Percentiles rank a stretch among this genome's conserved stretches.
These are phyloP conservation scores for Piaya cayana DNA, from an alignment of 2,113 vertebrate species.

Conservation along the genomic window DNA sequence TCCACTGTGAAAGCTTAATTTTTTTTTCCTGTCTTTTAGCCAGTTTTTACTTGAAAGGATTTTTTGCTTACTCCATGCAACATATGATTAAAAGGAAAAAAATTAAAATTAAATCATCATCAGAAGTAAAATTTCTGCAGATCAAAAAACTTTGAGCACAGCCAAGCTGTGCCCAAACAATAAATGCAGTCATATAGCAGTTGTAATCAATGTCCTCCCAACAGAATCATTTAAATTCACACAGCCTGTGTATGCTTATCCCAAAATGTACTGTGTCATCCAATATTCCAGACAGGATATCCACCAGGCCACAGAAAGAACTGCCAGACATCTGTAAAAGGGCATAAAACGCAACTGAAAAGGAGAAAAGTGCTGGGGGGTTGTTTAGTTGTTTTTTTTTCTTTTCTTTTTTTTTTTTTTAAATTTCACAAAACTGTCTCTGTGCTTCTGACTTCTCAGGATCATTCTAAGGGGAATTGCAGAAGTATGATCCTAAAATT, in stretches of 20 bases:
- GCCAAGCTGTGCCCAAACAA: neutral
- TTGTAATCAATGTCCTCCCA: neutral
- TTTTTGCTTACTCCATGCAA: neutral
- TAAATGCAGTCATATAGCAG: neutral
- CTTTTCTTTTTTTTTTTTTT: neutral
- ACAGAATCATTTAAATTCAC: neutral
- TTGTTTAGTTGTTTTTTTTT: neutral
- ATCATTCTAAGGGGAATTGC: neutral
- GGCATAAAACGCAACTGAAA: neutral
- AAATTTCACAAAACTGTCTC: neutral
- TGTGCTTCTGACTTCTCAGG: neutral
- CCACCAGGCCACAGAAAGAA: neutral
- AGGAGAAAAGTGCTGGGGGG: neutral
- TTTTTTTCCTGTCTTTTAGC: neutral
- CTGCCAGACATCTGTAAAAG: neutral
- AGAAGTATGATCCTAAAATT: neutral
- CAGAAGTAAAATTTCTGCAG: neutral
- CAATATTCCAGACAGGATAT: neutral
- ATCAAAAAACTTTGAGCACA: neutral
- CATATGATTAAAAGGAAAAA: neutral
- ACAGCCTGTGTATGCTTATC: neutral
- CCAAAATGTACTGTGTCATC: neutral
- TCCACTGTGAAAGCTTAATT: neutral
- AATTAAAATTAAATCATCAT: neutral
- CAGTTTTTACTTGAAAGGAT: neutral